A percentile compares a stretch with the other conserved stretches of the same genome.
These are phyloP conservation scores for Pantala flavescens DNA, from an alignment of 1,140 invertebrate species.

Conservation along the genomic window DNA sequence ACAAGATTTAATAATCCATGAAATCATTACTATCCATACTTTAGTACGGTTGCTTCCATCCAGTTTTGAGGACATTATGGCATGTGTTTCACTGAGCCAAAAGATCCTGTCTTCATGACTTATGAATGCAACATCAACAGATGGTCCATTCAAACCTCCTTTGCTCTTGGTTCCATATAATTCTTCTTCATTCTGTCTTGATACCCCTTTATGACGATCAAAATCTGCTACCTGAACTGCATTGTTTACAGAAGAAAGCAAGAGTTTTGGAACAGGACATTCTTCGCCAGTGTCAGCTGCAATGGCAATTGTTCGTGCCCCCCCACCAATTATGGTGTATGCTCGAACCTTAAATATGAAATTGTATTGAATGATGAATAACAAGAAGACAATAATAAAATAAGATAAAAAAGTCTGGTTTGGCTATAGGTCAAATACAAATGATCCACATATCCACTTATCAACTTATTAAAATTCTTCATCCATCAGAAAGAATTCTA, in stretches of 20 bases:
- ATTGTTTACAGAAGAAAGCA: conserved; percentile 48
- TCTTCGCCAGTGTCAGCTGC: conserved; percentile 51
- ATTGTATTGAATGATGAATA: conserved; percentile 17
- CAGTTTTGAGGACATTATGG: conserved; percentile 55
- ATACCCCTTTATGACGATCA: not conserved
- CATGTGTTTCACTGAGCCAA: conserved; percentile 73
- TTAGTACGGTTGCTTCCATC: conserved; percentile 44
- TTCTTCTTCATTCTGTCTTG: conserved; percentile 39
- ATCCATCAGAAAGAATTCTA: too few relatives aligned
- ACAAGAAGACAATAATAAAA: conserved; percentile 16
- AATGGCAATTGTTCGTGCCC: conserved; percentile 51
- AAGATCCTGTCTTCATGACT: conserved; percentile 61
- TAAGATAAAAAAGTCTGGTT: too few relatives aligned
- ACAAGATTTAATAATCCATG: not conserved
- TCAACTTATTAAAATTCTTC: too few relatives aligned
- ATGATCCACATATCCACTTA: too few relatives aligned
- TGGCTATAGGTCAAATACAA: too few relatives aligned
- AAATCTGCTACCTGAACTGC: not conserved
- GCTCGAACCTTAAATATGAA: conserved; percentile 52
- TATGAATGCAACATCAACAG: conserved; percentile 21
- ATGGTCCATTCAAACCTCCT: conserved; percentile 13
- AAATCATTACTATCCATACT: conserved; percentile 23
- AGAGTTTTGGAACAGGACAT: conserved; percentile 62
- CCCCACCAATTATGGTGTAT: conserved; percentile 60
- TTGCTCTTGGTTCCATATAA: conserved; percentile 32